These are phyloP conservation scores for Scaptomyza reducta DNA, from an alignment of 2,888 invertebrate species.

Conservation along the genomic window DNA sequence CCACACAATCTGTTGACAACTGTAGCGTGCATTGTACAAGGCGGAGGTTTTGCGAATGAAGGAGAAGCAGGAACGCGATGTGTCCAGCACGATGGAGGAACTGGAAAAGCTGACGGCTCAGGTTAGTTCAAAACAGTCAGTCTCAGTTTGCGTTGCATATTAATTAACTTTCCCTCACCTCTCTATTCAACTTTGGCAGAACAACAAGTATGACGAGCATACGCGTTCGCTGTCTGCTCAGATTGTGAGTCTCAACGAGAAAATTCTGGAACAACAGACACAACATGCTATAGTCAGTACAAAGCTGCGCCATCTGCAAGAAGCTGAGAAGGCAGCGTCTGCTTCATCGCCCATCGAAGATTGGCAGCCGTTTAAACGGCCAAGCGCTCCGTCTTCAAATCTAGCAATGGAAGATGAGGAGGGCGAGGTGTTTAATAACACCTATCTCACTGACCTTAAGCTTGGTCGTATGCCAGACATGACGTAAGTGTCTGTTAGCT, in stretches of 20 bases:
- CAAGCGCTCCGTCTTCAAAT: conserved; percentile 61
- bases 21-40: conserved; percentile 82
- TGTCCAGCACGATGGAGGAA: conserved; percentile 63
- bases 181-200: conserved; percentile 50
- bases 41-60: conserved; percentile 83
- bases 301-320: conserved; percentile 78
- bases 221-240: conserved; percentile 81
- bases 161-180: not conserved
- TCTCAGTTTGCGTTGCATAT: not conserved
- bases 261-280: conserved; percentile 81
- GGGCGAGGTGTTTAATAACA: conserved; percentile 92
- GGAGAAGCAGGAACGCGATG: conserved; percentile 82
- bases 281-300: conserved; percentile 81
- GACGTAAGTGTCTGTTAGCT: conserved; percentile 44
- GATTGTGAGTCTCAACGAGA: conserved; percentile 82
- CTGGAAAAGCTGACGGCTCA: conserved; percentile 69
- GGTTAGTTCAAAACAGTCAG: conserved; percentile 58
- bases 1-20: conserved; percentile 38
- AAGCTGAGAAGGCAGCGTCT: conserved; percentile 12
- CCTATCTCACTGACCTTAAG: conserved; percentile 89
- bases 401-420: conserved; percentile 93
- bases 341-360: conserved; percentile 16
- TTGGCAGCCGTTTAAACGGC: conserved; percentile 67
- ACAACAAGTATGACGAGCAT: conserved; percentile 81
- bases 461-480: conserved; percentile 85